Evolutionary conservation across 2,113 vertebrate genomes (phyloP).

Genomic region (Thamnaconus septentrionalis): DNA sequence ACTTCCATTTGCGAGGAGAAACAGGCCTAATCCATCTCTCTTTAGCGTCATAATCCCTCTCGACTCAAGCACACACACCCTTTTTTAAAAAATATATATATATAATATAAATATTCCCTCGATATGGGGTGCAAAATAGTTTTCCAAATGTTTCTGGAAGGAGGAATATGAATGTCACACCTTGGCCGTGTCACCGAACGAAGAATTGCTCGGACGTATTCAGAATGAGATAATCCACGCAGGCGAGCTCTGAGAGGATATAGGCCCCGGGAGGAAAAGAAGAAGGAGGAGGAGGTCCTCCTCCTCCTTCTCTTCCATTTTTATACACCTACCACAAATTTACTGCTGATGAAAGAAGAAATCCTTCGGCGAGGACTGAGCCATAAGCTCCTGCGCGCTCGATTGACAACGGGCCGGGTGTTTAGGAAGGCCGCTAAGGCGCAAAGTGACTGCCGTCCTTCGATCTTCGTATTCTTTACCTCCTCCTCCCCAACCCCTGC

Average conservation of each 20-base stretch:
- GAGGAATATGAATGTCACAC: conserved; percentile 42
- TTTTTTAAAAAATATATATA: no score
- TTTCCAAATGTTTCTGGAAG: conserved; percentile 31
- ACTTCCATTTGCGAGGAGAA: conserved; percentile 41
- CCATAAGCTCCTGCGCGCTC: conserved; percentile 27
- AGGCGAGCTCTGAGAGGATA: conserved; percentile 47
- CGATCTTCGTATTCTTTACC: background rate
- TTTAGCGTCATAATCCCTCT: conserved; percentile 25
- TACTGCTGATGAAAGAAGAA: conserved; percentile 56
- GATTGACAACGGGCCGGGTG: no score
- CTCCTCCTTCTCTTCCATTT: no score
- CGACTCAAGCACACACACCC: conserved; percentile 20
- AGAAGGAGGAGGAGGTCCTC: conserved; percentile 26
- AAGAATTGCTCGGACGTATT: conserved; percentile 37
- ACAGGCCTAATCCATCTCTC: conserved; percentile 41
- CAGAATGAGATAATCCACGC: conserved; percentile 52
- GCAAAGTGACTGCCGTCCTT: no score
- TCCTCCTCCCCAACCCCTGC: conserved; percentile 44
- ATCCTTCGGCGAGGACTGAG: conserved; percentile 24
- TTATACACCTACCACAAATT: conserved; percentile 47
- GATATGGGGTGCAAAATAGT: conserved; percentile 26
- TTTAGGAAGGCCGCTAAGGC: no score
- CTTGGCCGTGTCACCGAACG: conserved; percentile 39
- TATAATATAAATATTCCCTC: background rate
- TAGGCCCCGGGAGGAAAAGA: conserved; percentile 1